Base-by-base conservation (phyloP, 2,888 invertebrate species). In the Xylocampa areola region DNA sequence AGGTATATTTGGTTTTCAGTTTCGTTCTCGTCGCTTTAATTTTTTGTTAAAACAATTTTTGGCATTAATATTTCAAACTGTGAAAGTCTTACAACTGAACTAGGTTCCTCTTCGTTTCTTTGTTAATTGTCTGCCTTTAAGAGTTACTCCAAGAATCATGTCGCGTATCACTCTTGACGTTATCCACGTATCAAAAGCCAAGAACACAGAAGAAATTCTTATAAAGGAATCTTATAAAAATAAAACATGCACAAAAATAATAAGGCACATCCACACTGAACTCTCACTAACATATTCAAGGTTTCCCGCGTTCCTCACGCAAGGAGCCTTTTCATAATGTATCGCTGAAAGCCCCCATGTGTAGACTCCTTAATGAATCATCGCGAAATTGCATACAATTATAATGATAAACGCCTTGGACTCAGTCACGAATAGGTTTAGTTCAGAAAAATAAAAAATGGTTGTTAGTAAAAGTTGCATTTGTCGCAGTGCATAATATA, bases 271-370 rank as follows among this genome's bases (percentile, higher is more conserved):
- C 88, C 80, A 82, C 64, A 77, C 27, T 75, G 72, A 0, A 0
- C 64, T 51, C 17, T 11, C 54, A 37, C 33, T 57, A 62, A 64
- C 72, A 78, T 80, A 85, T 82, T 82, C 84, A 81, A 73, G 74
- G 73, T 77, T 88, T 90, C 88, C 89, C 90, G 87, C 88, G 86
- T 73, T 71, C 76, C 68, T 86, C 91, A 90, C 91, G 91, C 91
- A 82, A 91, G 77, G 76, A 82, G 74, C 80, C 85, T 82, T 80
- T 87, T 85, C 85, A 89, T 89, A 88, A 90, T 89, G 88, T 84
- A 90, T 89, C 82, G 84, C 88, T 86, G 85, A 88, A 88, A 88
- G 82, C 81, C 83, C n/a, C 86, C 88, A 87, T 88, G 88, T 89
- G 90, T 84, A 85, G 85, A 82, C 84, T 76, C 77, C 81, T 78